A percentile compares a stretch with the other conserved stretches of the same genome.
Evolutionary conservation across 2,113 vertebrate genomes (phyloP).

Genomic region (Herpetotheres cachinnans): DNA sequence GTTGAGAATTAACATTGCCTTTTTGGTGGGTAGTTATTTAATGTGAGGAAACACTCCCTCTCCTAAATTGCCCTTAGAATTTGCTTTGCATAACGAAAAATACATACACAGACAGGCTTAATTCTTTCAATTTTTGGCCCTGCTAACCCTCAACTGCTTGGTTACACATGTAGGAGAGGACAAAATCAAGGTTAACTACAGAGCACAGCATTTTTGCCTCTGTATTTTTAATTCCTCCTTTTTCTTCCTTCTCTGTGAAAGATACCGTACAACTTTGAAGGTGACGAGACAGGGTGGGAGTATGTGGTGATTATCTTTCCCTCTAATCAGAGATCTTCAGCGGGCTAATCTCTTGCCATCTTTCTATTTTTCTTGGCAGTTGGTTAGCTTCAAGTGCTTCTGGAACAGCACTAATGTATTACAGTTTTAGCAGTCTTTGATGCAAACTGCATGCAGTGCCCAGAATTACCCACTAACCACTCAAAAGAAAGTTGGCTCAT

Average conservation of each 20-base stretch:
- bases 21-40: neutral
- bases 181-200: neutral
- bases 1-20: neutral
- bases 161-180: fast-evolving
- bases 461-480: neutral
- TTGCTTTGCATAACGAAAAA: neutral
- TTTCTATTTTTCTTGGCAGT: neutral
- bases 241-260: neutral
- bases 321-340: neutral
- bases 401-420: neutral
- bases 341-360: neutral
- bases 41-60: neutral
- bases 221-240: neutral
- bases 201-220: neutral
- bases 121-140: neutral
- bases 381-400: neutral
- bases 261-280: neutral
- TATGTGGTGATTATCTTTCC: neutral
- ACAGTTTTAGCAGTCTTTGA: neutral
- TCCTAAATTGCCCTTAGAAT: neutral
- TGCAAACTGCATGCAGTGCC: neutral
- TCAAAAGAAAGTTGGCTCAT: neutral
- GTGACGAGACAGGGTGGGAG: neutral
- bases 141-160: neutral
- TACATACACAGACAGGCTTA: fast-evolving